Base-by-base conservation (phyloP, 2,113 vertebrate species). In the Oreochromis tanganicae region DNA sequence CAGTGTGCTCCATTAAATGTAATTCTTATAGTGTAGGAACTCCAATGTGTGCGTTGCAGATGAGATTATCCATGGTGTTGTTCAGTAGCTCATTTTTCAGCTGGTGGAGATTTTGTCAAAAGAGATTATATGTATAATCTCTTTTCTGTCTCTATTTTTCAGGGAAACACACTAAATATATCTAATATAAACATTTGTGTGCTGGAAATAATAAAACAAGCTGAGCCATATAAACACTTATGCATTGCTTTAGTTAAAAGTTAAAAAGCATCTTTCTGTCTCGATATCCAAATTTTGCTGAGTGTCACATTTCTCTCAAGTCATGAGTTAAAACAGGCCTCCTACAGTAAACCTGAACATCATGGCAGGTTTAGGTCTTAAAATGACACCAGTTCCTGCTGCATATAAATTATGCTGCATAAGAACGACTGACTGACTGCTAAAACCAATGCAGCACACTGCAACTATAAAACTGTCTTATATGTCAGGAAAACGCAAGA, bases 81-180 rank as follows among this genome's bases (percentile, higher is more conserved):
- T 78, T 92, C 88, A 89, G 80, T 89, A 84, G 85, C 78, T 90
- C 75, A 88, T 91, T 93, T 93, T 87, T 73, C 82, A 80, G 55
- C 86, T 68, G 54, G 80, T 89, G 63, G 24, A 85, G 80, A 90
- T 91, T 88, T 91, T 85, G 80, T 91, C 85, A 87, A 80, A 87
- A 84, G 73, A 85, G 85, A 93, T 93, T 89, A 90, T 75, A 78
- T 12, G 14, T 34, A 36, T 93, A 89, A 90, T 90, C 84, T 83
- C 2, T 66, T 91, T 81, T 86, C n/a, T n/a, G 9, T 84, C 46
- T 79, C 50, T 88, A 41, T 52, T 34, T 27, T 19, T 78, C 66
- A 48, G 75, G 86, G 59, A 86, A 86, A 91, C 82, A 27, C 21
- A 80, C 43, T 43, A 56, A 71, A 88, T 85, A 59, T 38, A 86